phyloP scores from a whole-genome alignment of 2,888 invertebrate species.

The Hemithea aestivaria region DNA sequence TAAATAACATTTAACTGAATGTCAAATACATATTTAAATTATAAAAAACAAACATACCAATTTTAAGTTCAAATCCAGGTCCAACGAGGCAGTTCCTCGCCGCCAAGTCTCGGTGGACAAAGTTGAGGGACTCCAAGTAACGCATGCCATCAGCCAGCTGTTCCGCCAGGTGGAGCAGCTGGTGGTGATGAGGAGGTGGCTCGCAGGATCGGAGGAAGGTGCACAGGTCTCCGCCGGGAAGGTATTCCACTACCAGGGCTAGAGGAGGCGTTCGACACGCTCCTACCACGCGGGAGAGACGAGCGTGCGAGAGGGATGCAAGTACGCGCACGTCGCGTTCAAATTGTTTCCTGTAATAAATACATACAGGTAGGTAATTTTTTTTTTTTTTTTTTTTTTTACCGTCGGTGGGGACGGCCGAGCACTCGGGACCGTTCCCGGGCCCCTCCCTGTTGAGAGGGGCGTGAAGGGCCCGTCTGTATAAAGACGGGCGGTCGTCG shows the following conservation, averaged over 20 bases:
- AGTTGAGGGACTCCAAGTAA: conserved; percentile 92
- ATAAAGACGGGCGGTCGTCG: too few relatives aligned
- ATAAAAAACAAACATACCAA: conserved; percentile 64
- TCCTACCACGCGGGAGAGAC: conserved; percentile 87
- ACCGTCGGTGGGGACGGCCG: too few relatives aligned
- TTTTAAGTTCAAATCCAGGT: conserved; percentile 88
- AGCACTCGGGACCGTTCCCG: too few relatives aligned
- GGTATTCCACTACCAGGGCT: conserved; percentile 90
- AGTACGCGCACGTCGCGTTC: conserved; percentile 92
- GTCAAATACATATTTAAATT: too few relatives aligned
- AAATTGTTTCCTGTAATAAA: conserved; percentile 84
- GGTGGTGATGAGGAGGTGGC: conserved; percentile 82
- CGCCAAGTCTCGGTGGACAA: conserved; percentile 94
- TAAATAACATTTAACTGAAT: too few relatives aligned
- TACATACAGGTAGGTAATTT: too few relatives aligned
- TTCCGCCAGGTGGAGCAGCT: conserved; percentile 89
- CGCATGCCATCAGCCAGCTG: conserved; percentile 95
- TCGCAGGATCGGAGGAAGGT: conserved; percentile 86
- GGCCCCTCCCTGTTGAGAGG: too few relatives aligned
- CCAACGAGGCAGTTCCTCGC: conserved; percentile 93
- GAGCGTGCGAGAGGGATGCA: conserved; percentile 88
- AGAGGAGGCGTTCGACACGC: conserved; percentile 87
- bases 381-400: too few relatives aligned
- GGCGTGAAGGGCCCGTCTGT: too few relatives aligned
- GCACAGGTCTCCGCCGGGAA: conserved; percentile 90